Percentiles rank a stretch among this genome's conserved stretches.
Conservation (phyloP, 2,113 vertebrate species). For the Pteropus alecto region DNA sequence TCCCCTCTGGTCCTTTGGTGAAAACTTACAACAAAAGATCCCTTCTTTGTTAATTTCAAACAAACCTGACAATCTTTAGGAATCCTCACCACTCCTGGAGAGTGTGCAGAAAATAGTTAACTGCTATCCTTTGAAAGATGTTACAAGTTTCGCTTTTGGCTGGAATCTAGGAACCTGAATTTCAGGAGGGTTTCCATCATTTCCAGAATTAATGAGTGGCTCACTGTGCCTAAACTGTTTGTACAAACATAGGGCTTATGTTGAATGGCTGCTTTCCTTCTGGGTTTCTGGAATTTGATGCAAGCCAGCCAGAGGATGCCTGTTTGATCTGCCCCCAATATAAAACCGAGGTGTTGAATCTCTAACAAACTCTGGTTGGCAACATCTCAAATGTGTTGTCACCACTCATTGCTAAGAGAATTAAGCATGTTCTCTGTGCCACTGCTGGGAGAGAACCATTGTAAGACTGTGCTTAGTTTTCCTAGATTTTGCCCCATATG, state of each 20-base stretch:
- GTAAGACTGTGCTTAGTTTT: background rate
- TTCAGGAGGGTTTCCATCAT: background rate
- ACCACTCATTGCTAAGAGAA: background rate
- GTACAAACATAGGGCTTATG: background rate
- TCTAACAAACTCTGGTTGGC: background rate
- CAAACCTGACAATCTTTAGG: background rate
- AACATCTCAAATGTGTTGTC: background rate
- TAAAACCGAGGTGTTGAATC: background rate
- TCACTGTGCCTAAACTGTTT: background rate
- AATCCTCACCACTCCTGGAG: background rate
- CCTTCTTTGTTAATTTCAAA: slow-evolving; percentile 29
- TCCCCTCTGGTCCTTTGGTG: background rate
- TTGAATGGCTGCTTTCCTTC: background rate
- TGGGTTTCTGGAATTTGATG: background rate
- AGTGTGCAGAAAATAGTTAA: background rate
- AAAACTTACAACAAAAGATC: background rate
- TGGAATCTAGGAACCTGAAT: background rate
- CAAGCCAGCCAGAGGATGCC: background rate
- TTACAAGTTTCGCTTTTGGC: background rate
- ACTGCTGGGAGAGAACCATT: background rate
- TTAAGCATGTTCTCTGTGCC: background rate
- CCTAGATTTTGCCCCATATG: background rate
- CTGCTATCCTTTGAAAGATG: background rate
- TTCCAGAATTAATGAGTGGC: background rate
- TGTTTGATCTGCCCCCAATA: background rate